Evolutionary conservation across 2,888 invertebrate species (phyloP).

Genomic region (Limenitis arthemis): DNA sequence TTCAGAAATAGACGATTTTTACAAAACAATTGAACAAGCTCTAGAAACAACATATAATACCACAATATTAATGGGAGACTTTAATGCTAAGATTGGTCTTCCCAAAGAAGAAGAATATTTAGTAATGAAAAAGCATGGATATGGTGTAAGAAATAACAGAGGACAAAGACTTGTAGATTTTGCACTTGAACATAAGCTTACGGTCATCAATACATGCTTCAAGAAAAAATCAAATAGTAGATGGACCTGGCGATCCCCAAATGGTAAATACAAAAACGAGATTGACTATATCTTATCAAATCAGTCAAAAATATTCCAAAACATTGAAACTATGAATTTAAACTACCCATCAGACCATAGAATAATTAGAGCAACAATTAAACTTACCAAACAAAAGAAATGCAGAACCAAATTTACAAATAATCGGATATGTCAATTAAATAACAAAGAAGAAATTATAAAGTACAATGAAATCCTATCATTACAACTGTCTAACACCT

Average conservation of each 20-base stretch:
- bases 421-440: neutral
- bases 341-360: constrained; percentile 16
- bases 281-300: constrained; percentile 14
- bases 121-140: constrained; percentile 2
- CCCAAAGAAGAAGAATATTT: constrained; percentile 9
- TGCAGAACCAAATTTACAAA: constrained; percentile 5
- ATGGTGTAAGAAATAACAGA: constrained; percentile 12
- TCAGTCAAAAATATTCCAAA: constrained; percentile 4
- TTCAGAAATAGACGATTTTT: constrained; percentile 7
- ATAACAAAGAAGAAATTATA: constrained; percentile 2
- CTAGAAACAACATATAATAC: neutral
- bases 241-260: neutral
- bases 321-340: constrained; percentile 6
- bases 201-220: no score
- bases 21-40: constrained; percentile 4
- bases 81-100: constrained; percentile 10
- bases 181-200: no score
- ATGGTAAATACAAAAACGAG: constrained; percentile 12
- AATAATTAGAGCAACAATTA: constrained; percentile 8
- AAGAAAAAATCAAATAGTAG: no score
- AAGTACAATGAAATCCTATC: constrained; percentile 1
- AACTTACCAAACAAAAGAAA: constrained; percentile 1
- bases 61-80: constrained; percentile 3
- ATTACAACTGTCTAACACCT: neutral
- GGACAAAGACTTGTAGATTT: constrained; percentile 11